Conservation (phyloP, 1,140 invertebrate species). For the Conopomorpha cramerella region DNA sequence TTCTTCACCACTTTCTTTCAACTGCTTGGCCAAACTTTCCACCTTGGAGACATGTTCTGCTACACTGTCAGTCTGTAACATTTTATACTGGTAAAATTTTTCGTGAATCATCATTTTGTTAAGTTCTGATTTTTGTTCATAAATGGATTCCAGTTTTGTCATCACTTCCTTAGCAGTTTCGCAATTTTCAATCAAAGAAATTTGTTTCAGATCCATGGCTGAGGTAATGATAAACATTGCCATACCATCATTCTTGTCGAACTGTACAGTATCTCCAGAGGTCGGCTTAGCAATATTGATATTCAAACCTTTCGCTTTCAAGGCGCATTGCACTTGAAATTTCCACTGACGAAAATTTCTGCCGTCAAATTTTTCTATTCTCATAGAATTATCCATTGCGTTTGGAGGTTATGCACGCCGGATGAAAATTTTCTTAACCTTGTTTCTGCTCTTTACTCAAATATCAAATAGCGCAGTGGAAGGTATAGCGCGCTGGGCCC, state of each 20-base stretch:
- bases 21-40: slow-evolving; percentile 19
- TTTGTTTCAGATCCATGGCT: slow-evolving; percentile 16
- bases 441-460: no score
- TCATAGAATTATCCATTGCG: no score
- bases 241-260: slow-evolving; percentile 2
- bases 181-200: slow-evolving; percentile 18
- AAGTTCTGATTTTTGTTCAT: slow-evolving; percentile 22
- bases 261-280: background rate
- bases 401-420: no score
- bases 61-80: slow-evolving; percentile 13
- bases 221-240: slow-evolving; percentile 16
- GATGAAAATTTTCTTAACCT: no score
- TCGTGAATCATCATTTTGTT: slow-evolving; percentile 29
- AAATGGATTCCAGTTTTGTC: slow-evolving; percentile 22
- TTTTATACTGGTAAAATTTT: slow-evolving; percentile 17
- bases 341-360: slow-evolving; percentile 16
- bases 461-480: no score
- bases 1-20: slow-evolving; percentile 21
- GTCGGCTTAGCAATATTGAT: background rate
- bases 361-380: slow-evolving; percentile 14
- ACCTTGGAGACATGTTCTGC: slow-evolving; percentile 24
- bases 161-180: slow-evolving; percentile 14
- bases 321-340: slow-evolving; percentile 11
- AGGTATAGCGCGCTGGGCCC: no score
- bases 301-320: background rate